Conservation (phyloP, 2,797 vertebrate species). For the Chelonia mydas region DNA sequence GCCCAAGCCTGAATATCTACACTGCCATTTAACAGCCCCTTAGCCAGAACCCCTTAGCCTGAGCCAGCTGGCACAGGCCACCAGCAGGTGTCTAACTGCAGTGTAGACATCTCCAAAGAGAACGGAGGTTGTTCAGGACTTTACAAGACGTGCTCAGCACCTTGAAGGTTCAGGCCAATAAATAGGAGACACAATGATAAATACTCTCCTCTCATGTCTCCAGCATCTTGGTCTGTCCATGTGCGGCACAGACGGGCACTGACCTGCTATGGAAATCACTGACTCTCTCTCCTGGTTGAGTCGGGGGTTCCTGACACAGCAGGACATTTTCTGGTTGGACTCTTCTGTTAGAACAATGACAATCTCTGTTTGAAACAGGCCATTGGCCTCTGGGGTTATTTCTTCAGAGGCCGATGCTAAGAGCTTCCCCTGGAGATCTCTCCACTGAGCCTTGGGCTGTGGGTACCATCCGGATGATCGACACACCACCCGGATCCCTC, state of each 20-base stretch:
- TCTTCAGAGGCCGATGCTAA: neutral
- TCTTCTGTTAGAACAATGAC: neutral
- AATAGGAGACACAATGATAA: neutral
- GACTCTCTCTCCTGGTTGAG: neutral
- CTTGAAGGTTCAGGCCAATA: neutral
- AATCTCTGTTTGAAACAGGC: neutral
- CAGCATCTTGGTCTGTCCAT: neutral
- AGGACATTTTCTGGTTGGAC: neutral
- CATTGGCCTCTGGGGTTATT: neutral
- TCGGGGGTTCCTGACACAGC: neutral
- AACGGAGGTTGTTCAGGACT: too few species aligned
- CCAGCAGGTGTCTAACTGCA: too few species aligned
- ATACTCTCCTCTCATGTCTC: neutral
- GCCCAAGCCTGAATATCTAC: too few species aligned
- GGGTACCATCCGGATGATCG: neutral
- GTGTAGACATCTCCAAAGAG: too few species aligned
- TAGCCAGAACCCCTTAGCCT: too few species aligned
- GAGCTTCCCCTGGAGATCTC: neutral
- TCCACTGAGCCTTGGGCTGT: neutral
- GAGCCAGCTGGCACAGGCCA: too few species aligned
- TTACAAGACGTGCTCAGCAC: neutral
- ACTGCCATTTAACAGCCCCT: too few species aligned
- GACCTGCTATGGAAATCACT: neutral
- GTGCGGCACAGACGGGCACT: rapidly evolving
- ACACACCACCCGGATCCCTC: neutral